Evolutionary conservation across 2,113 vertebrate genomes (phyloP), one percentile per base, ranked within the genome.

Genomic region (Phrynocephalus versicolor): DNA sequence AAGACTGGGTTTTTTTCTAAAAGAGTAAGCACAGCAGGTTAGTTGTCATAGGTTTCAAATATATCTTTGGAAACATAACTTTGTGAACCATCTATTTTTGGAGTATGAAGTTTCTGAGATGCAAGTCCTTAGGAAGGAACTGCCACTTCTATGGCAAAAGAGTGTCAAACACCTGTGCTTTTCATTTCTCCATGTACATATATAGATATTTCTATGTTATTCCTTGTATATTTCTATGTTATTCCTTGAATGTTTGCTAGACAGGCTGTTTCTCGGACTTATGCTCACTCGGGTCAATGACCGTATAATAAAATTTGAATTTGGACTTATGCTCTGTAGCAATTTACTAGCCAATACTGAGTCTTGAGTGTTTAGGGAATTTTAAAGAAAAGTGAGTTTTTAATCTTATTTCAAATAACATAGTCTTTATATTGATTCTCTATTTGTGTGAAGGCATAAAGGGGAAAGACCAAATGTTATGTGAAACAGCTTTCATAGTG

Each of bases 1-100:
- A 64, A 74, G 79, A 81, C 33, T 64, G 65, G 86, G 90, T n/a
- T 19, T 85, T n/a, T 76, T 88, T 74, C 74, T 13, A 33, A 79
- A 79, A 86, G 6, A 30, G n/a, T n/a, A n/a, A n/a, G n/a, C 65
- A 67, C 7, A 10, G 25, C 0, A 57, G 75, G 9, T 6, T 19
- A 83, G 65, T 27, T 1, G 0, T 82, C 65, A 76, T 16, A 21
- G 88, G 15, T 57, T 69, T 89, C 13, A 7, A 81, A 13, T 16
- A 88, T 74, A 55, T 25, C 71, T 30, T 76, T 78, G 35, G 37
- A 78, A 73, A 72, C 72, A 81, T 19, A 73, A 55, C 58, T 83
- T 5, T 0, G 0, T 19, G 30, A 85, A 39, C n/a, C 41, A n/a
- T 5, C 70, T 51, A 60, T 75, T 81, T 39, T 10, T 2, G 3